phyloP scores from a whole-genome alignment of 1,140 invertebrate genomes.

The Nephotettix cincticeps region DNA sequence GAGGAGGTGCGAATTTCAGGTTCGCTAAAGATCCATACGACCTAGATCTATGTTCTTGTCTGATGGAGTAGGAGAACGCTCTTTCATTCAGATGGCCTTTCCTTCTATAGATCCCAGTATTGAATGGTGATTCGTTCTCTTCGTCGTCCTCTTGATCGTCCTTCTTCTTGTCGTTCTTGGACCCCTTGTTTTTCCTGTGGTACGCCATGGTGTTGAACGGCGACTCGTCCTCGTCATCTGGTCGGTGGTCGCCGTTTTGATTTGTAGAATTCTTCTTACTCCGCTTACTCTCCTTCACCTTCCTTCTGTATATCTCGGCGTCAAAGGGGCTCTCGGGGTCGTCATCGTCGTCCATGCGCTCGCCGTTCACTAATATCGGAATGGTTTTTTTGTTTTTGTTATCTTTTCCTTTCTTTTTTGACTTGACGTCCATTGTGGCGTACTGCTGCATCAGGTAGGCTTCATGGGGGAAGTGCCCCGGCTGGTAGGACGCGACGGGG shows the following conservation, averaged over 20 bases:
- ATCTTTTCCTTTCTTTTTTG: constrained; percentile 45
- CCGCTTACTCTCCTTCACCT: constrained; percentile 33
- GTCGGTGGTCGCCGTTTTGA: constrained; percentile 47
- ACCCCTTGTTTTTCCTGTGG: constrained; percentile 60
- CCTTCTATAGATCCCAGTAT: constrained; percentile 83
- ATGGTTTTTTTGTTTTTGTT: constrained; percentile 46
- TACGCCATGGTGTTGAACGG: constrained; percentile 82
- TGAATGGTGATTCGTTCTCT: constrained; percentile 68
- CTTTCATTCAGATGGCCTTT: constrained; percentile 91
- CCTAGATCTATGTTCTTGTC: constrained; percentile 86
- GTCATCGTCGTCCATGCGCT: constrained; percentile 38
- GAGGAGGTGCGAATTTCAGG: constrained; percentile 71
- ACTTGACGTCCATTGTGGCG: constrained; percentile 51
- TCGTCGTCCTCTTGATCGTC: constrained; percentile 32
- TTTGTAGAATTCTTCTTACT: constrained; percentile 4
- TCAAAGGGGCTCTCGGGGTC: constrained; percentile 25
- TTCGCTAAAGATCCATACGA: constrained; percentile 89
- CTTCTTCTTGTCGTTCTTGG: constrained; percentile 22
- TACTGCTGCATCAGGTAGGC: constrained; percentile 60
- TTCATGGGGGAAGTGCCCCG: constrained; percentile 61
- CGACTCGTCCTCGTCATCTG: constrained; percentile 63
- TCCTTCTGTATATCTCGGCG: constrained; percentile 23
- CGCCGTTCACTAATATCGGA: constrained; percentile 37
- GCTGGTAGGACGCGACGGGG: constrained; percentile 60
- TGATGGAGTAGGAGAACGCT: constrained; percentile 91